Base-by-base conservation (phyloP, 1,140 invertebrate species). In the Lordiphosa mommai region DNA sequence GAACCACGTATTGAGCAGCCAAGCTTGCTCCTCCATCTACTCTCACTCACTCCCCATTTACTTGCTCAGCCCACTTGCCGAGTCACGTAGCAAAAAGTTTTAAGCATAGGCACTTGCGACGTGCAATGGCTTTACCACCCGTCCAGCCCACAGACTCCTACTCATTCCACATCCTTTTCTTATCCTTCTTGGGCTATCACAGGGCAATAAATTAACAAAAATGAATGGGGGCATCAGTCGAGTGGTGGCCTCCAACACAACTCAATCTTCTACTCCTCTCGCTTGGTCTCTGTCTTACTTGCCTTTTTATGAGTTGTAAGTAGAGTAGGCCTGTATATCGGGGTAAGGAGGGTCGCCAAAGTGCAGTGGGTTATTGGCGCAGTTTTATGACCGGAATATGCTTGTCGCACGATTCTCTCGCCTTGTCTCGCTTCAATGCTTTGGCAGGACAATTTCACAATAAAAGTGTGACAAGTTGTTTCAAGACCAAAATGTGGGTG, bases 21-120 rank as follows among this genome's bases (percentile, higher is more conserved):
- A 10, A 3, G 32, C 37, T 12, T 1, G 8, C 10, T 17, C 0
- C 16, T 4, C 32, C 14, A 4, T 37, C 14, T 4, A n/a, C n/a
- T 46, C 1, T 10, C 12, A 1, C 43, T 12, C 10, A 20, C 7
- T 36, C 33, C 34, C 34, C 41, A 12, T 33, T 37, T 9, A 34
- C 33, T 46, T 55, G 20, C 40, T 55, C 66, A 38, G 63, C 55
- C 48, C 74, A 74, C 74, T 80, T 71, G 66, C 63, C 71, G 67
- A 82, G 76, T 82, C 76, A 82, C 76, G 76, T 82, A 84, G 76
- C 76, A 82, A 66, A 82, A 82, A 82, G 76, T 82, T 82, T 82
- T 82, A 82, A 82, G 76, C 76, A 82, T 82, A 61, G 77, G 53
- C 77, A 82, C 76, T 82, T 82, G 76, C 76, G 71, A 82, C 76